Percentiles rank a stretch among this genome's conserved stretches.
These are phyloP conservation scores for Elanoides forficatus DNA, from an alignment of 2,113 vertebrate genomes.

Conservation along the genomic window DNA sequence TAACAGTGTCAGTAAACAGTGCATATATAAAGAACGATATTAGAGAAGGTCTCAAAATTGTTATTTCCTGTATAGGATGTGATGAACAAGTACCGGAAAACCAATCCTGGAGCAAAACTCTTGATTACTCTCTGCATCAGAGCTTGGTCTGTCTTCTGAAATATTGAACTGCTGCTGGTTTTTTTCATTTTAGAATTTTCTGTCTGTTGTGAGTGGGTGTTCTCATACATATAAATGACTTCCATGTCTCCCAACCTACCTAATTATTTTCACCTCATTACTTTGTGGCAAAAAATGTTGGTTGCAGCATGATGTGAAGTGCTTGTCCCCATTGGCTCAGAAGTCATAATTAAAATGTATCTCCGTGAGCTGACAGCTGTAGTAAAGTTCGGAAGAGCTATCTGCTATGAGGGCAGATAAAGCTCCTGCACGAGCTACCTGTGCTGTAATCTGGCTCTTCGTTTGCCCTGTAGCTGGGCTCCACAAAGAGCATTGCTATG, in stretches of 20 bases:
- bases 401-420: neutral
- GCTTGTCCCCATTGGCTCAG: neutral
- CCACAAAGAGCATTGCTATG: fast-evolving
- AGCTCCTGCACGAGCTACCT: neutral
- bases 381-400: fast-evolving
- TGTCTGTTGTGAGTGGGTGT: neutral
- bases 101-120: neutral
- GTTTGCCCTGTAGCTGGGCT: neutral
- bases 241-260: neutral
- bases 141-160: neutral
- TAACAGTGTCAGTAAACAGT: neutral
- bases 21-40: fast-evolving
- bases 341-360: neutral
- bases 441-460: neutral
- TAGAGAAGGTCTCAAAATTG: neutral
- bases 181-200: neutral
- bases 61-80: neutral
- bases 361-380: neutral
- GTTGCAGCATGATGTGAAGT: neutral
- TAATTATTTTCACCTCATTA: neutral
- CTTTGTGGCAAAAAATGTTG: neutral
- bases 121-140: neutral
- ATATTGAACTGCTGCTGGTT: neutral
- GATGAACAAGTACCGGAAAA: neutral
- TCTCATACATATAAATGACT: neutral